Conservation (phyloP, 2,113 vertebrate genomes). For the Cygnus buccinator region DNA sequence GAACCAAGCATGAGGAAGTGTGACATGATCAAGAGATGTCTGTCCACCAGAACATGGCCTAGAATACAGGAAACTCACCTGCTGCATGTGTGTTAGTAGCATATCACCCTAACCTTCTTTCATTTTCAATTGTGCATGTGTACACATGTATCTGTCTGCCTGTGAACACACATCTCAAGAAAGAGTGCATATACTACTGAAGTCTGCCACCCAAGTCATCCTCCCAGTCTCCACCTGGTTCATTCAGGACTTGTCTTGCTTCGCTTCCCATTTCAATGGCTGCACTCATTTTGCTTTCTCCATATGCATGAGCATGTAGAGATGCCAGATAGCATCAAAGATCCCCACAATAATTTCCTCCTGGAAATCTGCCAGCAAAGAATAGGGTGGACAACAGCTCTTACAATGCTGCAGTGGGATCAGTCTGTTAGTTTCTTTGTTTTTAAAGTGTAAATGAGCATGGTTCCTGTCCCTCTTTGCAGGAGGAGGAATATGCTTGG, state of each 20-base stretch:
- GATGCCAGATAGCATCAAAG: conserved; percentile 24
- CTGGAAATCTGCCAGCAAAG: background rate
- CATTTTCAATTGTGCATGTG: background rate
- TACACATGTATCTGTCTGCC: background rate
- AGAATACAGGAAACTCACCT: background rate
- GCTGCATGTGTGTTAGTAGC: too few species aligned
- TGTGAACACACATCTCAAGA: background rate
- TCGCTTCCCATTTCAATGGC: background rate
- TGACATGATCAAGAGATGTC: fast-evolving
- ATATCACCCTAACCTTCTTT: background rate
- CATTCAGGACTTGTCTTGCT: background rate
- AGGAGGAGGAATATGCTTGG: background rate
- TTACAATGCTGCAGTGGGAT: background rate
- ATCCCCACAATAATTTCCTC: conserved; percentile 22
- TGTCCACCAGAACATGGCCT: background rate
- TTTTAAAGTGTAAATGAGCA: background rate
- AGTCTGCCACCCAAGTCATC: background rate
- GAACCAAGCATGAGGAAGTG: background rate
- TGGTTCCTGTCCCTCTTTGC: background rate
- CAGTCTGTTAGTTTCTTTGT: background rate
- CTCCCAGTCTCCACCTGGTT: background rate
- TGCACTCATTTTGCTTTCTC: background rate
- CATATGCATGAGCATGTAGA: background rate
- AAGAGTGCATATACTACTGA: background rate
- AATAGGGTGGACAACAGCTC: background rate